Base-by-base conservation (phyloP, 2,888 invertebrate species). In the Pseudoips prasinana region DNA sequence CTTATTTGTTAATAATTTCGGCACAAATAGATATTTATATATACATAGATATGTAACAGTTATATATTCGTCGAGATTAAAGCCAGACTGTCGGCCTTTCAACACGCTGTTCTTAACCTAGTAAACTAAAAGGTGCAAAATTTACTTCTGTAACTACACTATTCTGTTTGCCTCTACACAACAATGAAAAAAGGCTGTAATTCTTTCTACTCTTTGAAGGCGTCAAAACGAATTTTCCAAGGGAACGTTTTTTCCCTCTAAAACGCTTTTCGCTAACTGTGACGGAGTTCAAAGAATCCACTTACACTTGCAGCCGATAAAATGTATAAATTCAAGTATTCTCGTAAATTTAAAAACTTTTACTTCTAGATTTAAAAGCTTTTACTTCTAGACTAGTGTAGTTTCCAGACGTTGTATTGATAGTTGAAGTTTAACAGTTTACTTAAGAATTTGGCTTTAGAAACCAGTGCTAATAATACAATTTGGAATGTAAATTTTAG, bases 251-350 rank as follows among this genome's bases (percentile, higher is more conserved):
- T 60, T 51, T n/a, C 56, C 59, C 56, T 50, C 58, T 52, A 59
- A 68, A 72, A 64, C 45, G 57, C 58, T 72, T 66, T 68, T 67
- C 64, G 54, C 67, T 58, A 55, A 61, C 63, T 58, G 64, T 61
- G 63, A 63, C 57, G 61, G 45, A 59, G 44, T 66, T 73, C 73
- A 74, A 74, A 74, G 72, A 60, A 57, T 55, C 43, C 42, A 32
- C 41, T 36, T 73, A 70, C 66, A 75, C 54, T 64, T 34, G 30
- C 19, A 59, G 63, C 46, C 65, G 46, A 48, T 48, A 54, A 58
- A 31, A 53, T 52, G 43, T 47, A 47, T 49, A 54, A 42, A 54
- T 49, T 43, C 33, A 36, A 46, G 47, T 47, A 39, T 42, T 35
- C 45, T 44, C 46, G 46, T 54, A 53, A 56, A 52, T 56, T 46